Evolutionary conservation across 2,797 vertebrate species (phyloP), one percentile per base, ranked within the genome.

Genomic region (Mallotus villosus): DNA sequence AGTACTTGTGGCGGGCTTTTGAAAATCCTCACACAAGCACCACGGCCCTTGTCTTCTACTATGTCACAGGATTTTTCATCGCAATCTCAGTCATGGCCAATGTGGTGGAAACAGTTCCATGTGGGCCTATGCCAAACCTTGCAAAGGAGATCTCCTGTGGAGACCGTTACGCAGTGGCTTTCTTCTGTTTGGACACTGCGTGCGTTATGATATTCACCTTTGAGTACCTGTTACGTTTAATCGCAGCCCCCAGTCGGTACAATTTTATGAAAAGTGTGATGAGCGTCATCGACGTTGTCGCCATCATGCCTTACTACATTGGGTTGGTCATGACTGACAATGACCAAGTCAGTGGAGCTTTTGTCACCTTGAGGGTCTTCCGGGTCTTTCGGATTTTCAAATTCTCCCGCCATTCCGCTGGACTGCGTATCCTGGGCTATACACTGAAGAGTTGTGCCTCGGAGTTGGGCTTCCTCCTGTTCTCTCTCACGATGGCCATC

Each of bases 401-500:
- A 85, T 98, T 98, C 88, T 98, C 97, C 84, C 94, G 97, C 83
- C 97, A 98, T 83, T 98, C 97, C 0, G 96, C 97, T 77, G 96
- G 97, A 73, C 92, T 98, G 82, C 95, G 97, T 76, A 98, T 98
- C 88, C 90, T 98, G 86, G 97, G 97, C 76, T 97, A 98, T 86
- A 98, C 97, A 0, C 87, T 98, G 80, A 98, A 98, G 93, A 98
- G 96, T 67, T 98, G 97, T 86, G 96, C 96, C 60, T 98, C 97
- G 0, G 97, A 98, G 81, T 82, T 98, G 89, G 97, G 97, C 89
- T 98, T 98, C 90, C 93, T 98, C 16, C 96, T 98, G 63, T 98
- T 98, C 91, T 98, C 97, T 4, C 96, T 98, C 82, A 98, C 97
- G 51, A 98, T 98, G 97, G 97, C 97, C 86, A 98, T 98, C 92